Conservation (phyloP, 2,888 invertebrate genomes). For the Caenorhabditis virilis region DNA sequence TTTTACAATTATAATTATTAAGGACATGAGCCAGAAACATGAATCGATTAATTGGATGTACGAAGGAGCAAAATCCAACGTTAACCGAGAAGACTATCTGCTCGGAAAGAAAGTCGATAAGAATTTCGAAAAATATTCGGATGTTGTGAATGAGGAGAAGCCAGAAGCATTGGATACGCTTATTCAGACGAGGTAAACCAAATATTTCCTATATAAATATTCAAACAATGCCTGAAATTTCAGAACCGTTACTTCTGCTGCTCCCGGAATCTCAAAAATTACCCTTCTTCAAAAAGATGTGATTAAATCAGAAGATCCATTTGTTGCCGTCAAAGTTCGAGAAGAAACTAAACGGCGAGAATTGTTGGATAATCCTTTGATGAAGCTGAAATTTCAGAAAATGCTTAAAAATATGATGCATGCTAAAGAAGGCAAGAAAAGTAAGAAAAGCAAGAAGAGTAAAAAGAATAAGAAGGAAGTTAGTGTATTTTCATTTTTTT, state of each 20-base stretch:
- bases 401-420: conserved; percentile 51
- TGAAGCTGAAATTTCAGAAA: conserved; percentile 56
- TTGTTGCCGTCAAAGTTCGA: conserved; percentile 61
- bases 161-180: conserved; percentile 46
- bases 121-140: conserved; percentile 65
- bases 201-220: background rate
- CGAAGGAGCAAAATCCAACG: conserved; percentile 59
- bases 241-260: conserved; percentile 19
- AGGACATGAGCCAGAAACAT: conserved; percentile 15
- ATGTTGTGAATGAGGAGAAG: conserved; percentile 57
- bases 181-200: conserved; percentile 22
- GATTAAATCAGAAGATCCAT: conserved; percentile 61
- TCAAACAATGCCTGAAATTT: background rate
- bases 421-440: conserved; percentile 27
- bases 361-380: conserved; percentile 60
- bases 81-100: conserved; percentile 63
- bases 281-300: conserved; percentile 48
- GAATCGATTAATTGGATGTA: conserved; percentile 64
- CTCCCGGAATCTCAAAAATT: conserved; percentile 17
- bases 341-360: conserved; percentile 56
- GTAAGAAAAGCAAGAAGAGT: conserved; percentile 35
- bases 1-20: too few species aligned
- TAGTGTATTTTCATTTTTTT: background rate
- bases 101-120: conserved; percentile 64
- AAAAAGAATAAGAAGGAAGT: too few species aligned